Conservation (phyloP, 2,113 vertebrate species). For the Corythornis vintsioides region DNA sequence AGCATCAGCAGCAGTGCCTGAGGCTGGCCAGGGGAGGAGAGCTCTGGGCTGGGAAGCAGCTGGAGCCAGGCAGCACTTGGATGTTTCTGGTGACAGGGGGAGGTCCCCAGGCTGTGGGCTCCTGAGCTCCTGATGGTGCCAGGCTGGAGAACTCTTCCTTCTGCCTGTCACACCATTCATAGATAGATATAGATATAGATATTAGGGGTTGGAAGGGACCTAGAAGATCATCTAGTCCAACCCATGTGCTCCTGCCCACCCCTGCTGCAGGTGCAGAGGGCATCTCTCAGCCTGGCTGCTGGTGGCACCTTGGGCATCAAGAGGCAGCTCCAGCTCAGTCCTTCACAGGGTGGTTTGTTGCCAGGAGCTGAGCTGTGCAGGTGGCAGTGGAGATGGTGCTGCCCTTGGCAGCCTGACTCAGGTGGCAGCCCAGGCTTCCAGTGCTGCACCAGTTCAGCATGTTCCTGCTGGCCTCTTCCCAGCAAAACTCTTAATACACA, state of each 20-base stretch:
- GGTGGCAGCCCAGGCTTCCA: neutral
- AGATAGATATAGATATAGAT: too few relatives aligned
- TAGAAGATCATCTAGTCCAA: too few relatives aligned
- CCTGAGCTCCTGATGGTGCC: neutral
- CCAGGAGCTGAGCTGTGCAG: neutral
- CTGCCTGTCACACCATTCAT: neutral
- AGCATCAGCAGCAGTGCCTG: neutral
- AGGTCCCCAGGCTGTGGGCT: neutral
- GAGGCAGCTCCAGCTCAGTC: neutral
- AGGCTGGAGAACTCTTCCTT: neutral
- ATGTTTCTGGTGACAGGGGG: neutral
- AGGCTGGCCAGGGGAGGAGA: neutral
- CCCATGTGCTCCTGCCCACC: neutral
- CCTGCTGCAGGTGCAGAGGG: neutral
- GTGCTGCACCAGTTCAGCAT: neutral
- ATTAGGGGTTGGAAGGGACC: too few relatives aligned
- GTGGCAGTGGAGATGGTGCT: neutral
- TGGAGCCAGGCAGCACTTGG: too few relatives aligned
- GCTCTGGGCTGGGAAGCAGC: neutral
- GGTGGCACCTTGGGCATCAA: neutral
- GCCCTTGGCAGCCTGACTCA: neutral
- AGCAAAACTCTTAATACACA: neutral
- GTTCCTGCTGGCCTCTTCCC: neutral
- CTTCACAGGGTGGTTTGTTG: neutral
- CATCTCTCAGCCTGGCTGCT: neutral